Percentiles rank a stretch among this genome's conserved stretches.
Conservation (phyloP, 1,140 invertebrate species). For the Drosophila sturtevanti region DNA sequence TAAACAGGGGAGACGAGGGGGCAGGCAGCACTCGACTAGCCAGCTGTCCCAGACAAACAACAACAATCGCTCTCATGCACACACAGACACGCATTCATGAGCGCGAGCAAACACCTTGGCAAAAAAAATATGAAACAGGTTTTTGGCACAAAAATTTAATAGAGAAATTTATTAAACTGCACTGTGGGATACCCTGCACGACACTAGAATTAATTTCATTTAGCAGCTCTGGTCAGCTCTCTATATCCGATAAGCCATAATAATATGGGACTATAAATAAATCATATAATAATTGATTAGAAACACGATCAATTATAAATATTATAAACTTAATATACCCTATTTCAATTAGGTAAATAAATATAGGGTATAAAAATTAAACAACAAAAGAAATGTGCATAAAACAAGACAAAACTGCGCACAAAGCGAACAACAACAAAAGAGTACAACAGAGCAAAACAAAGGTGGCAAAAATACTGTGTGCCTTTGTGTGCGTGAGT, state of each 20-base stretch:
- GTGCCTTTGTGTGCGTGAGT: constrained; percentile 2
- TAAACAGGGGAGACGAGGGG: constrained; percentile 6
- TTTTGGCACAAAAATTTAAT: constrained; percentile 43
- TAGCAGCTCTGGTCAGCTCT: no score
- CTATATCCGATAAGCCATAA: no score
- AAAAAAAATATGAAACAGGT: constrained; percentile 59
- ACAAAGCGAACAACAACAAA: constrained; percentile 43
- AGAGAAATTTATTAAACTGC: not conserved
- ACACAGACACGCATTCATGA: constrained; percentile 6
- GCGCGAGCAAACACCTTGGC: constrained; percentile 33
- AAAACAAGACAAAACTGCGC: constrained; percentile 44
- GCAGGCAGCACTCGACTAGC: constrained; percentile 10
- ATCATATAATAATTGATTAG: no score
- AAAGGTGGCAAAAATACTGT: constrained; percentile 51
- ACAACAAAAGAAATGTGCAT: constrained; percentile 58
- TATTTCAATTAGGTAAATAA: not conserved
- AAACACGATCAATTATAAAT: no score
- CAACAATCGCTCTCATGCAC: constrained; percentile 30
- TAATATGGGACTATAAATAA: no score
- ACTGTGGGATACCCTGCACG: not conserved
- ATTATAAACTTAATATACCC: not conserved
- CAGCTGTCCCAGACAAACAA: constrained; percentile 59
- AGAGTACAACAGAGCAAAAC: constrained; percentile 69
- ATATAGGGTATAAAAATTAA: not conserved
- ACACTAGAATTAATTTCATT: no score